Evolutionary conservation across 1,140 invertebrate species (phyloP).

Genomic region (Notospermus geniculatus): DNA sequence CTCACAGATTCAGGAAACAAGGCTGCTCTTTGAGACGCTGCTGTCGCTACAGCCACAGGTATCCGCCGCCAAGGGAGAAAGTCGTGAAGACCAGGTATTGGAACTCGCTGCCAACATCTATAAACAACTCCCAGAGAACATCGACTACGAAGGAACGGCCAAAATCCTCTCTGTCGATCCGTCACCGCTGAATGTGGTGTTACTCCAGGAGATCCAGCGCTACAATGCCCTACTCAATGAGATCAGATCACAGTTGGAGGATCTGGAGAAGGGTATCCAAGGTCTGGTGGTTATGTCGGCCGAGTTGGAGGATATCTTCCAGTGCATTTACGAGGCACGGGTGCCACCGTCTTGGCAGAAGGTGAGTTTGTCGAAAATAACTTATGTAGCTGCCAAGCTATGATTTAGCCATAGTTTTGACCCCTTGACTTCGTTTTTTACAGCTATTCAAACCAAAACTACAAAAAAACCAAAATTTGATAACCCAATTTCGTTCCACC

Average conservation of each 20-base stretch:
- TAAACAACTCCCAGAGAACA: slow-evolving; percentile 67
- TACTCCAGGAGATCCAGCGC: slow-evolving; percentile 71
- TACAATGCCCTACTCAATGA: slow-evolving; percentile 64
- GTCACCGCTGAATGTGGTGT: slow-evolving; percentile 74
- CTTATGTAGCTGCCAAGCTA: too few species aligned
- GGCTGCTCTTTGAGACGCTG: slow-evolving; percentile 55
- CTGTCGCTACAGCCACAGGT: slow-evolving; percentile 53
- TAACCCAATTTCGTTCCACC: too few species aligned
- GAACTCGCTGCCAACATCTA: slow-evolving; percentile 70
- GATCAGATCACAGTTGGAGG: slow-evolving; percentile 62
- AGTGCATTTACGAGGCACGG: slow-evolving; percentile 72
- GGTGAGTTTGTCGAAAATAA: slow-evolving; percentile 55
- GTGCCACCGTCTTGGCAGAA: slow-evolving; percentile 76
- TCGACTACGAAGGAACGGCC: slow-evolving; percentile 73
- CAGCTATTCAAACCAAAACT: too few species aligned
- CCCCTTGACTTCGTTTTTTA: too few species aligned
- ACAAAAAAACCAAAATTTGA: too few species aligned
- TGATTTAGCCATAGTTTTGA: too few species aligned
- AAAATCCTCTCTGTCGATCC: slow-evolving; percentile 70
- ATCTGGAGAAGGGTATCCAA: slow-evolving; percentile 74
- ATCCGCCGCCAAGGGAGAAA: slow-evolving; percentile 40
- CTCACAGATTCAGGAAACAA: slow-evolving; percentile 56
- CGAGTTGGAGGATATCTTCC: slow-evolving; percentile 77
- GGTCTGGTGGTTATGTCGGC: slow-evolving; percentile 81
- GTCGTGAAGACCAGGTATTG: slow-evolving; percentile 61